Evolutionary conservation across 2,888 invertebrate genomes (phyloP).

Genomic region (Peribatodes rhomboidaria): DNA sequence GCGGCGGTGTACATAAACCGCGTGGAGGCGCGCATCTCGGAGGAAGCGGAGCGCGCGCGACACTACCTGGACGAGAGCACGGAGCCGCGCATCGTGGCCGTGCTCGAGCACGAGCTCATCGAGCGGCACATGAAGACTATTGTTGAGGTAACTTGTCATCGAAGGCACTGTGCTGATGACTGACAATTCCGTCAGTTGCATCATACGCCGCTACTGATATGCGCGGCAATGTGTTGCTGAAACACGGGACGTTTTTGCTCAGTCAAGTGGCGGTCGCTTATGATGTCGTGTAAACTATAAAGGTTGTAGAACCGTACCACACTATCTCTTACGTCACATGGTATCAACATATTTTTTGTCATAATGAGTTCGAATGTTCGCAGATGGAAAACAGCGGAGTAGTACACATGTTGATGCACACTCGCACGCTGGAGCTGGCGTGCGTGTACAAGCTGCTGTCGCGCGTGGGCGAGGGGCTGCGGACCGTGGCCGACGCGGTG

Average conservation of each 20-base stretch:
- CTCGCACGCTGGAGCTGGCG: constrained; percentile 97
- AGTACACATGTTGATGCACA: constrained; percentile 99
- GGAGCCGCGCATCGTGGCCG: constrained; percentile 97
- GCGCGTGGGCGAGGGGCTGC: constrained; percentile 96
- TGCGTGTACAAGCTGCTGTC: constrained; percentile 99
- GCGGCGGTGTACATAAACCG: constrained; percentile 99
- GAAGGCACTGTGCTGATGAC: too few species aligned
- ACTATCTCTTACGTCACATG: too few species aligned
- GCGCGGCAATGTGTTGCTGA: too few species aligned
- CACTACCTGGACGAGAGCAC: constrained; percentile 99
- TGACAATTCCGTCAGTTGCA: too few species aligned
- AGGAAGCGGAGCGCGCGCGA: constrained; percentile 98
- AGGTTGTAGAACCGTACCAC: too few species aligned
- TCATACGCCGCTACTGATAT: too few species aligned
- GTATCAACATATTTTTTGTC: too few species aligned
- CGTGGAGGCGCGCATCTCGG: constrained; percentile 98
- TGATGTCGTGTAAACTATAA: too few species aligned
- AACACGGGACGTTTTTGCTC: too few species aligned
- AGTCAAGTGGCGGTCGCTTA: too few species aligned
- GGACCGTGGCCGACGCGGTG: constrained; percentile 98
- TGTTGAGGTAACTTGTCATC: constrained; percentile 72
- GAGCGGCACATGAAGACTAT: constrained; percentile 98
- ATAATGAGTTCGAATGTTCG: too few species aligned
- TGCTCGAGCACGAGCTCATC: constrained; percentile 99
- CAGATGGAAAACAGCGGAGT: constrained; percentile 99